phyloP scores from a whole-genome alignment of 2,797 vertebrate genomes.

The Leontocebus nigricollis region DNA sequence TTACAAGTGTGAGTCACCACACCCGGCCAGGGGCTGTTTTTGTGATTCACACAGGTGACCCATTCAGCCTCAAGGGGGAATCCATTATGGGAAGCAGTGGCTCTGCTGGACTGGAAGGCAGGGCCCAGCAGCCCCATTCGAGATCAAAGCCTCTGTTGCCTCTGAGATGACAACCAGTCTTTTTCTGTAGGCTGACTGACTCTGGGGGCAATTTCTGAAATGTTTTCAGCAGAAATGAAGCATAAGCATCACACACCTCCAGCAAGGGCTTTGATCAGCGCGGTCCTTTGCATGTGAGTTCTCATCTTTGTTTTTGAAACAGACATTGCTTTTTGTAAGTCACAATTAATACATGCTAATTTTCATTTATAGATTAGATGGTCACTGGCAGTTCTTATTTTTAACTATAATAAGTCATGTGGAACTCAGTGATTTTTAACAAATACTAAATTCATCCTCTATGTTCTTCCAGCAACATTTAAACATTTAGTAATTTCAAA shows the following conservation, averaged over 20 bases:
- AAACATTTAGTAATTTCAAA: conserved; percentile 28
- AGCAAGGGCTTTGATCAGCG: not conserved
- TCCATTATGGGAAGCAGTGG: not conserved
- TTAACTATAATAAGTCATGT: not conserved
- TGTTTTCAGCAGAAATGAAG: not conserved
- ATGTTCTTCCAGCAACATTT: not conserved
- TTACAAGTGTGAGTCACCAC: not conserved
- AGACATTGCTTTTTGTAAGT: not conserved
- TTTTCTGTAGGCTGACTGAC: not conserved
- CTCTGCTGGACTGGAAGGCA: not conserved
- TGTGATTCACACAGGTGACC: not conserved
- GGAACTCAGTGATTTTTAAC: not conserved
- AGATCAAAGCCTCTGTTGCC: not conserved
- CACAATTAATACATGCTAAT: not conserved
- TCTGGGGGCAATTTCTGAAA: not conserved
- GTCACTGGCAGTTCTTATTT: not conserved
- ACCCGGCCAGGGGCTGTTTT: not conserved
- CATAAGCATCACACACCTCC: not conserved
- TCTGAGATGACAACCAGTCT: too few species aligned
- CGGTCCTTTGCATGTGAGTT: too few species aligned
- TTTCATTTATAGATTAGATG: not conserved
- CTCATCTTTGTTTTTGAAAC: not conserved
- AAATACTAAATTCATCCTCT: not conserved
- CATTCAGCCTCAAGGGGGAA: not conserved
- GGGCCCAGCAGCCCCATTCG: accelerated